A percentile compares a stretch with the other conserved stretches of the same genome.
phyloP scores from a whole-genome alignment of 2,888 invertebrate genomes.

The Mythimna pallens region DNA sequence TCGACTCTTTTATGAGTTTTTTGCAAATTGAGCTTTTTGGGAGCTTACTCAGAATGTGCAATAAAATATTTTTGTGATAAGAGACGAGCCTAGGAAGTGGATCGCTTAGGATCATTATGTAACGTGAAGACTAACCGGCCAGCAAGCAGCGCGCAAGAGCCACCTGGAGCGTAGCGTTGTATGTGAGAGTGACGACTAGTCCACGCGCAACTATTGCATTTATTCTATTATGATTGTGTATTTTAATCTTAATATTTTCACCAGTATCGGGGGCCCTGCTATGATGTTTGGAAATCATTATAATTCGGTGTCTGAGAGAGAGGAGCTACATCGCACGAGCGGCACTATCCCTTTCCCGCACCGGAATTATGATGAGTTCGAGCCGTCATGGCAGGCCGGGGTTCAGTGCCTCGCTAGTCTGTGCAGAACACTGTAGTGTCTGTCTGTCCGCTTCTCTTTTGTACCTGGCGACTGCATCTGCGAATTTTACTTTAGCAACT shows the following conservation, averaged over 20 bases:
- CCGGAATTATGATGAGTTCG: too few species aligned
- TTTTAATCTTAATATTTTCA: constrained; percentile 51
- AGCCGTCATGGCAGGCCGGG: neutral
- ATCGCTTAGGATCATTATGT: neutral
- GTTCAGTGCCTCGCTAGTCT: constrained; percentile 38
- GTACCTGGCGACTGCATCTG: constrained; percentile 31
- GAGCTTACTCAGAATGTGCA: constrained; percentile 26
- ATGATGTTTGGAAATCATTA: too few species aligned
- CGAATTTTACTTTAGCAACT: constrained; percentile 54
- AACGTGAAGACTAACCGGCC: neutral
- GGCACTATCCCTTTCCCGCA: too few species aligned
- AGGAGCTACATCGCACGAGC: too few species aligned
- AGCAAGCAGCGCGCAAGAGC: neutral
- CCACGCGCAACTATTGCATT: constrained; percentile 66
- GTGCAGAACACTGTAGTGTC: constrained; percentile 12
- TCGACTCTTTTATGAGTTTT: constrained; percentile 9
- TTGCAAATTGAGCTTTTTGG: constrained; percentile 51
- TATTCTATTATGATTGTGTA: constrained; percentile 57
- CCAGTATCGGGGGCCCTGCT: constrained; percentile 30
- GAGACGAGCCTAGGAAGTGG: constrained; percentile 20
- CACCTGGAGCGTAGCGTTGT: neutral
- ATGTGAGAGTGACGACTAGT: neutral
- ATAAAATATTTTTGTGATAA: constrained; percentile 32
- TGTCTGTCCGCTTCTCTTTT: constrained; percentile 43
- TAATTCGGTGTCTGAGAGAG: too few species aligned